Evolutionary conservation across 1,140 invertebrate species (phyloP).

Genomic region (Dysdera silvatica): DNA sequence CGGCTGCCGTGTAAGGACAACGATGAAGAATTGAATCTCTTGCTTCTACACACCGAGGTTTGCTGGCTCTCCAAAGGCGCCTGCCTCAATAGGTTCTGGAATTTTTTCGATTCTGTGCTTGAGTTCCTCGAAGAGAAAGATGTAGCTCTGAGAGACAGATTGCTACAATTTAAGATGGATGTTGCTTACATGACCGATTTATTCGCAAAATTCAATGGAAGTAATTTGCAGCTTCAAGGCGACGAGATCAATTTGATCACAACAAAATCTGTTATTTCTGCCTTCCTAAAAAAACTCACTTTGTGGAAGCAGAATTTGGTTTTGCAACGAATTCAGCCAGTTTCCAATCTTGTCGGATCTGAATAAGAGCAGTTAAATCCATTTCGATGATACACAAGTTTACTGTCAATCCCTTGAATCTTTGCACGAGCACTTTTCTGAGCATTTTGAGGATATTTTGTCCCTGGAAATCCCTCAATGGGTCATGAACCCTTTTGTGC

Average conservation of each 20-base stretch:
- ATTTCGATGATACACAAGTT: neutral
- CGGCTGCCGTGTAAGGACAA: too few species aligned
- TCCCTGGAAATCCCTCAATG: neutral
- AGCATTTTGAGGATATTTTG: neutral
- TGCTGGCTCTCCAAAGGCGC: neutral
- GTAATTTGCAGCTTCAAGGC: neutral
- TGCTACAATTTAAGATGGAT: neutral
- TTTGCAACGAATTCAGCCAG: neutral
- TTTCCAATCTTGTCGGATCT: neutral
- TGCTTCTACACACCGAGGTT: too few species aligned
- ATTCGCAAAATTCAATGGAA: neutral
- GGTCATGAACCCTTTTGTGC: neutral
- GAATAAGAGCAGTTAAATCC: neutral
- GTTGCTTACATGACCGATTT: neutral
- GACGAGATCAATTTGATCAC: neutral
- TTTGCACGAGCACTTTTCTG: neutral
- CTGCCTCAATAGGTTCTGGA: neutral
- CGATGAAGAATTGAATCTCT: too few species aligned
- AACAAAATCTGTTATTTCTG: neutral
- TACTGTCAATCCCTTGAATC: neutral
- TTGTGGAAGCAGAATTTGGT: neutral
- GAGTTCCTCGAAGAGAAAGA: neutral
- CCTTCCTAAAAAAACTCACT: neutral
- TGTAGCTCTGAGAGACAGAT: neutral
- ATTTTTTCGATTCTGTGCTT: neutral